Evolutionary conservation across 2,888 invertebrate species (phyloP).

Genomic region (Troilus luridus): DNA sequence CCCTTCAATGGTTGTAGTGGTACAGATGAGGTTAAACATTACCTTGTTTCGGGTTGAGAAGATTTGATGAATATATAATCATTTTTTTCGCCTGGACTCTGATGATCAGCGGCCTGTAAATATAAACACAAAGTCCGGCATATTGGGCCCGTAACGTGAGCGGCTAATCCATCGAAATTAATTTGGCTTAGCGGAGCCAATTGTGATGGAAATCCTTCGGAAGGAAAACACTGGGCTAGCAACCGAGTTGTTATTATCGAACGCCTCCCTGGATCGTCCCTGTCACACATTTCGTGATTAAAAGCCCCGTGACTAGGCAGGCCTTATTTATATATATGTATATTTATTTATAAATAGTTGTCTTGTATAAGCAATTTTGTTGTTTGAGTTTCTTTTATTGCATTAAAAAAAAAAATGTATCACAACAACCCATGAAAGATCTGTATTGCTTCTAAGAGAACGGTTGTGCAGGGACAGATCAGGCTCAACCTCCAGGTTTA

Average conservation of each 20-base stretch:
- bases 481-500: too few species aligned
- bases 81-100: too few species aligned
- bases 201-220: slow-evolving; percentile 41
- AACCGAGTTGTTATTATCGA: slow-evolving; percentile 45
- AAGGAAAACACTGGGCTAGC: slow-evolving; percentile 25
- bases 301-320: slow-evolving; percentile 1
- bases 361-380: not conserved
- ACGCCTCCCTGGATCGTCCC: not conserved
- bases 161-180: slow-evolving; percentile 7
- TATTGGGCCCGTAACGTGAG: not conserved
- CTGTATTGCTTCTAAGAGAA: too few species aligned
- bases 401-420: not conserved
- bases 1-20: too few species aligned
- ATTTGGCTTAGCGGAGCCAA: slow-evolving; percentile 28
- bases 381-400: not conserved
- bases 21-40: too few species aligned
- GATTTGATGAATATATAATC: too few species aligned
- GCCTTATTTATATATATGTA: slow-evolving; percentile 18
- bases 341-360: too few species aligned
- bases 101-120: not conserved
- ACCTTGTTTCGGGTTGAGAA: too few species aligned
- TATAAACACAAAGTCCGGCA: not conserved
- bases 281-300: slow-evolving; percentile 39
- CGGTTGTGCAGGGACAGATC: too few species aligned
- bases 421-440: too few species aligned